Evolutionary conservation across 92 coral and sea anemone species (phyloP).

Genomic region (Zoanthus sansibaricus): DNA sequence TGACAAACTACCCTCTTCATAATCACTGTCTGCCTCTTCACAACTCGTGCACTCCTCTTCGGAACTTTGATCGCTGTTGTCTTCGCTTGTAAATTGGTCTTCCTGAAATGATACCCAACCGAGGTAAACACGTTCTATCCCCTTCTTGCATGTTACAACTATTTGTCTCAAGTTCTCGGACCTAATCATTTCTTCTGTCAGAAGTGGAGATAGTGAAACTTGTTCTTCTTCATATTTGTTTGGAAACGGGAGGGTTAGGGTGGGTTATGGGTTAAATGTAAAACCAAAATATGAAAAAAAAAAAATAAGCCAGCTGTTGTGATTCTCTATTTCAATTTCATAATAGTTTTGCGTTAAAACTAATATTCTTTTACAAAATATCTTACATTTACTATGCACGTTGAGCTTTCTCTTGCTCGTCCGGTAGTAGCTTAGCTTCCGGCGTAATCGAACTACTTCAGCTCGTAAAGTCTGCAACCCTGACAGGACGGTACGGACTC

Average conservation of each 20-base stretch:
- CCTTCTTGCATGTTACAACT: too few species aligned
- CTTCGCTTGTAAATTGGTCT: too few species aligned
- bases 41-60: background rate
- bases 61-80: too few species aligned
- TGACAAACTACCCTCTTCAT: background rate
- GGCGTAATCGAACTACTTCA: background rate
- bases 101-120: too few species aligned
- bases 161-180: too few species aligned
- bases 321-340: background rate
- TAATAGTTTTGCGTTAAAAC: background rate
- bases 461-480: background rate
- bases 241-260: too few species aligned
- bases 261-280: too few species aligned
- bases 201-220: too few species aligned
- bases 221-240: too few species aligned
- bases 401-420: background rate
- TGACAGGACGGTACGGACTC: background rate
- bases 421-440: background rate
- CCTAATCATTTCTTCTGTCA: too few species aligned
- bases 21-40: background rate
- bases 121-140: too few species aligned
- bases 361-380: too few species aligned
- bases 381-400: background rate
- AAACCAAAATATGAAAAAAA: background rate
- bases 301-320: background rate